Conservation (phyloP, 2,888 invertebrate species). For the Miltochrista miniata region DNA sequence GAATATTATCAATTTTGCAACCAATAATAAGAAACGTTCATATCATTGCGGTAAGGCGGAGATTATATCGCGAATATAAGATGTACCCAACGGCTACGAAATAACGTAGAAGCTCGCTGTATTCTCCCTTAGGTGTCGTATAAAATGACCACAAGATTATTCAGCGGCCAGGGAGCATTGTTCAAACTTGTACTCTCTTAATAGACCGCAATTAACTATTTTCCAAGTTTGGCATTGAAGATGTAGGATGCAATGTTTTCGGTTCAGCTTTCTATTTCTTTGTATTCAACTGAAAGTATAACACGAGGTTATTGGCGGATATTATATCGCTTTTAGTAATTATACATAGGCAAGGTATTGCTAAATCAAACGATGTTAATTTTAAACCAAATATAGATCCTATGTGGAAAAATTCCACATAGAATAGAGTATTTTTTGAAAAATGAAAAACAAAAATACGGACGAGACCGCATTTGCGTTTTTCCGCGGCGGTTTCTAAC, state of each 20-base stretch:
- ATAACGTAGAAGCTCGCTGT: conserved; percentile 4
- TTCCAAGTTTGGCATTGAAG: not conserved
- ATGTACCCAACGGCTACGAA: not conserved
- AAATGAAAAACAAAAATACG: too few species aligned
- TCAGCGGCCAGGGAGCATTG: conserved; percentile 2
- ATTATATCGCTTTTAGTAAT: too few species aligned
- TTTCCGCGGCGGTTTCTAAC: too few species aligned
- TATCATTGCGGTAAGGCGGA: not conserved
- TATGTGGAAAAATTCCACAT: not conserved
- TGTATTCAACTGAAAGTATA: too few species aligned
- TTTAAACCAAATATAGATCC: too few species aligned
- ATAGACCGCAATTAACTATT: not conserved
- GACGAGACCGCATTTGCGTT: too few species aligned
- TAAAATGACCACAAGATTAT: conserved; percentile 9
- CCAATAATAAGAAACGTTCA: not conserved
- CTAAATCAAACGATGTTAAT: too few species aligned
- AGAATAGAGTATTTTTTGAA: not conserved
- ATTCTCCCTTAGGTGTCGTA: conserved; percentile 5
- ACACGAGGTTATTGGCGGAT: not conserved
- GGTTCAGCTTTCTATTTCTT: not conserved
- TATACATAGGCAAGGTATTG: too few species aligned
- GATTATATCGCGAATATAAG: conserved; percentile 2
- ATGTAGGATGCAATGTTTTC: too few species aligned
- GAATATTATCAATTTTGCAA: not conserved
- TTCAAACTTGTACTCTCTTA: conserved; percentile 1